A percentile compares a stretch with the other conserved stretches of the same genome.
phyloP scores from a whole-genome alignment of 2,797 vertebrate genomes.

The Parauchenoglanis punctatus region DNA sequence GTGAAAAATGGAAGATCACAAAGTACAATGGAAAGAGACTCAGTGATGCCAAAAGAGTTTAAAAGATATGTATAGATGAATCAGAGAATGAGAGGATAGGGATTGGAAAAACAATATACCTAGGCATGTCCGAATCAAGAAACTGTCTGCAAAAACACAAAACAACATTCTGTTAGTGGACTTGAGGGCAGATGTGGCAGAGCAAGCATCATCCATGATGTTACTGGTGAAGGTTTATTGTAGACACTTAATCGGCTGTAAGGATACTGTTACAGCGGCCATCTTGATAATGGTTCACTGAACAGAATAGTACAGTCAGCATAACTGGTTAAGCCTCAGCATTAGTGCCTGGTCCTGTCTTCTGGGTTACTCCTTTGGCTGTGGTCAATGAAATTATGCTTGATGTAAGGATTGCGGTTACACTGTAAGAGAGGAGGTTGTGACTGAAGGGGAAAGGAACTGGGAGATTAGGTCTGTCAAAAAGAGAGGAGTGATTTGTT shows the following conservation, averaged over 20 bases:
- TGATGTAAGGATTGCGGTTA: constrained; percentile 56
- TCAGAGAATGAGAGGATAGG: constrained; percentile 64
- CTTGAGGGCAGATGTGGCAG: constrained; percentile 72
- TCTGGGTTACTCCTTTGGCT: constrained; percentile 47
- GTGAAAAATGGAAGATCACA: constrained; percentile 26
- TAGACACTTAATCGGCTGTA: constrained; percentile 56
- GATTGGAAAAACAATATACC: constrained; percentile 88
- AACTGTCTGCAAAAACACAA: constrained; percentile 99
- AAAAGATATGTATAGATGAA: background rate
- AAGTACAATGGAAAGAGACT: constrained; percentile 40
- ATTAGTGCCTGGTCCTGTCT: constrained; percentile 45
- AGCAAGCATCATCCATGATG: constrained; percentile 63
- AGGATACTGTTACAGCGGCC: constrained; percentile 27
- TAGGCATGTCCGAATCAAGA: constrained; percentile 99
- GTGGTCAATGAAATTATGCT: constrained; percentile 43
- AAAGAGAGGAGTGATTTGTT: background rate
- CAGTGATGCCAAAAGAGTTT: constrained; percentile 31
- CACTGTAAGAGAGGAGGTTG: constrained; percentile 56
- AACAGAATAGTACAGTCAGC: constrained; percentile 32
- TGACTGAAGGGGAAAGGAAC: constrained; percentile 12
- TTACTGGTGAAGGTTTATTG: constrained; percentile 54
- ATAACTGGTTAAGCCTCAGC: constrained; percentile 48
- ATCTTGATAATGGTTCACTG: constrained; percentile 33
- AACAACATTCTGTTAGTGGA: constrained; percentile 91
- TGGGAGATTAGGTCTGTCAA: constrained; percentile 1